Base-by-base conservation (phyloP, 2,113 vertebrate genomes). In the Mobula birostris region DNA sequence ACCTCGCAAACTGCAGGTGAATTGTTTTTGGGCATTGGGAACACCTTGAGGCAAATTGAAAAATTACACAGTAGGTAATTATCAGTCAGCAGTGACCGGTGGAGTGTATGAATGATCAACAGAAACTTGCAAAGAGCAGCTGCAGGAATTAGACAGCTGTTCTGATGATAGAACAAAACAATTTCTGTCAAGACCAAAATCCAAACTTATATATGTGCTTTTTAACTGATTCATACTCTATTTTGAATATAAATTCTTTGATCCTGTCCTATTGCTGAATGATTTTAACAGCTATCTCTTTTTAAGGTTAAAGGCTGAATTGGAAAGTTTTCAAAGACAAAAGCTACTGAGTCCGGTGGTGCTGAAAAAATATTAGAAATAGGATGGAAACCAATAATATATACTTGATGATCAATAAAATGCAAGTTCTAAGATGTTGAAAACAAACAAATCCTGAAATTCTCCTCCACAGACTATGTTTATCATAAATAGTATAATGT, bases 21-120 rank as follows among this genome's bases (percentile, higher is more conserved):
- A 93, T 70, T 76, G 91, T 70, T 93, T 93, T 56, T 93, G 91
- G 91, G 70, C 21, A 36, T 93, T 76, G 68, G 91, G 91, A 93
- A 93, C 91, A 93, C 91, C 91, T 93, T 70, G 8, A 40, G 91
- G 68, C 91, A 93, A 93, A 93, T 93, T 48, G 91, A 76, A 72
- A 93, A 93, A 93, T 93, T 93, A 74, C 91, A 93, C 68, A 93
- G 74, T 93, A 56, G 91, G 91, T 93, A 93, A 93, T 93, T 93
- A 70, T 70, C 40, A 93, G 90, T 92, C 90, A 92, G 90, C 32
- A 72, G 36, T 92, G 90, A 92, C 90, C 90, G 36, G 40, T 92
- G 90, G 68, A 92, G 91, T 93, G 91, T 40, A 93, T 93, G 70
- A 76, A 70, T 74, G 91, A 74, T 93, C 40, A 21, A 74, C 91